Conservation (phyloP, 1,140 invertebrate species). For the Drosophila lowei region DNA sequence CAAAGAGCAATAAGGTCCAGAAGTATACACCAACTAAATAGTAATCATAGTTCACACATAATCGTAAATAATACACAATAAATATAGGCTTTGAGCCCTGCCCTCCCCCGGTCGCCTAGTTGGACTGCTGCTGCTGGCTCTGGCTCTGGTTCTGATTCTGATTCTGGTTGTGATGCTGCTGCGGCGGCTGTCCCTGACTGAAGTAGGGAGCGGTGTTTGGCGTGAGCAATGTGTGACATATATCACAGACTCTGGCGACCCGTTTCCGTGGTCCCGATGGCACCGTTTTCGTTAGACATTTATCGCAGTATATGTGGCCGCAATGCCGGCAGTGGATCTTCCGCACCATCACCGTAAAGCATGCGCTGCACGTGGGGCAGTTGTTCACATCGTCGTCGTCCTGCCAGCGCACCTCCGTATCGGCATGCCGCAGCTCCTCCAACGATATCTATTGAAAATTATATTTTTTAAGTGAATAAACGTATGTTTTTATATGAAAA, state of each 20-base stretch:
- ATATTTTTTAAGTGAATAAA: slow-evolving; percentile 30
- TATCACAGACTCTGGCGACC: slow-evolving; percentile 95
- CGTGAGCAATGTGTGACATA: slow-evolving; percentile 98
- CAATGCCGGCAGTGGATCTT: slow-evolving; percentile 97
- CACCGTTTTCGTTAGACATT: slow-evolving; percentile 92
- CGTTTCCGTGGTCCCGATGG: slow-evolving; percentile 93
- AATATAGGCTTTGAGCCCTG: slow-evolving; percentile 15
- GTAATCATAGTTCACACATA: slow-evolving; percentile 24
- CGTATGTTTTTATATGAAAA: slow-evolving; percentile 6
- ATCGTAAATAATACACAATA: slow-evolving; percentile 28
- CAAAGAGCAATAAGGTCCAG: slow-evolving; percentile 31
- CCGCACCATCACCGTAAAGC: slow-evolving; percentile 88
- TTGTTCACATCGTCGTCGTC: slow-evolving; percentile 97
- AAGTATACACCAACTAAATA: slow-evolving; percentile 33
- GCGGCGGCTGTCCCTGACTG: slow-evolving; percentile 89
- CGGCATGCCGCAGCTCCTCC: slow-evolving; percentile 96
- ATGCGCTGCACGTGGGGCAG: slow-evolving; percentile 91
- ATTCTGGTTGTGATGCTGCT: slow-evolving; percentile 29
- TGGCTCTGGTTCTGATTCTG: slow-evolving; percentile 13
- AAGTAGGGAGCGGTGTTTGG: slow-evolving; percentile 97
- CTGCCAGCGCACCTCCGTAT: slow-evolving; percentile 97
- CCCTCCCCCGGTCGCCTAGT: slow-evolving; percentile 57
- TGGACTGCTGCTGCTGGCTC: slow-evolving; percentile 84
- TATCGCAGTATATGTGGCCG: slow-evolving; percentile 96
- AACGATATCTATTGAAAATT: slow-evolving; percentile 88